Evolutionary conservation across 2,797 vertebrate species (phyloP).

Genomic region (Macropodus opercularis): DNA sequence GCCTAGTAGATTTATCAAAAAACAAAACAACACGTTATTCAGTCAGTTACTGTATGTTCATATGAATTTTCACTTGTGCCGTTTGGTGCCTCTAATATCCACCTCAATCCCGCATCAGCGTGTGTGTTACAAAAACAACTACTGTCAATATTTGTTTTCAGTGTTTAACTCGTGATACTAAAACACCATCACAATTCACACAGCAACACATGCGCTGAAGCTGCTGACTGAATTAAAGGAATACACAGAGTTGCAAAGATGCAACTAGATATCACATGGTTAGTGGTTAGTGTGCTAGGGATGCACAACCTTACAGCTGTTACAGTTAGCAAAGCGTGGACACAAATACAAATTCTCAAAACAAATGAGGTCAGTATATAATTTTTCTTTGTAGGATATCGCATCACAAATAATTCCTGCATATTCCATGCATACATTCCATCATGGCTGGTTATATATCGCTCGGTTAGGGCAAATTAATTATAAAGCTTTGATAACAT

Average conservation of each 20-base stretch:
- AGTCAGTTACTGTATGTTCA: not conserved
- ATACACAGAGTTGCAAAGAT: conserved; percentile 38
- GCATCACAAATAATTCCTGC: not conserved
- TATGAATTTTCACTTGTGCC: conserved; percentile 28
- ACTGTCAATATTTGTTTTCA: too few relatives aligned
- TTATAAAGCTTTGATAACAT: not conserved
- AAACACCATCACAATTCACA: conserved; percentile 18
- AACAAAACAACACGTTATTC: not conserved
- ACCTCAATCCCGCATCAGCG: not conserved
- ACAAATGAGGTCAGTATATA: not conserved
- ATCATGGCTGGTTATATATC: not conserved
- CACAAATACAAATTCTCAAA: conserved; percentile 3
- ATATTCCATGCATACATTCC: too few relatives aligned
- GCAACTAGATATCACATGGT: not conserved
- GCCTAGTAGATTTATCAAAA: conserved; percentile 6
- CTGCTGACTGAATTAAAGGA: conserved; percentile 55
- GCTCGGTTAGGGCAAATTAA: too few relatives aligned
- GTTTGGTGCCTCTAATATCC: conserved; percentile 15
- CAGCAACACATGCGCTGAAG: conserved; percentile 47
- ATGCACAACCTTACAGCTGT: not conserved
- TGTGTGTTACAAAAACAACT: not conserved
- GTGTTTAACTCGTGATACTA: not conserved
- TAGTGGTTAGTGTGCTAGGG: not conserved
- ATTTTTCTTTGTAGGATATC: not conserved
- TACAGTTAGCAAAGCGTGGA: not conserved